Conservation (phyloP, 2,113 vertebrate species). For the Alaudala cheleensis region DNA sequence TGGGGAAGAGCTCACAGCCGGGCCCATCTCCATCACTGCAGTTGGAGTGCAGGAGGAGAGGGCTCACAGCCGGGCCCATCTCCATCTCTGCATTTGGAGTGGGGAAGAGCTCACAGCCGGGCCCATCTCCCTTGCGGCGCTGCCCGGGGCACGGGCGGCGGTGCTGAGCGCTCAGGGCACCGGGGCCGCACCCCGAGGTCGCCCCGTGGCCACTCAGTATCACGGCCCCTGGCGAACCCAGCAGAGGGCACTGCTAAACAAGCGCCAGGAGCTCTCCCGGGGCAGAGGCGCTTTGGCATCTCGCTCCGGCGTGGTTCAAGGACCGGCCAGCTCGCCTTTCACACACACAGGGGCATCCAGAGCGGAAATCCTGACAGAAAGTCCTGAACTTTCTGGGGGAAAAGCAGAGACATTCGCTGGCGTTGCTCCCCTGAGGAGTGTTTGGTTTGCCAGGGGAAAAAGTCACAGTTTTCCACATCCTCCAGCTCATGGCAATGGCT, state of each 20-base stretch:
- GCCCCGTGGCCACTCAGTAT: rapidly evolving
- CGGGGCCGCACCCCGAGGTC: not conserved
- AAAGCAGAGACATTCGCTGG: not conserved
- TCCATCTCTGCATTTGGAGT: not conserved
- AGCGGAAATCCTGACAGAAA: not conserved
- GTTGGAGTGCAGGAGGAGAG: no score
- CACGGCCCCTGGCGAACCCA: not conserved
- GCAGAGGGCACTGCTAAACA: not conserved
- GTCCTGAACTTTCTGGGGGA: not conserved
- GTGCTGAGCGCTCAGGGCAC: not conserved
- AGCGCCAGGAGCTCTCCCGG: not conserved
- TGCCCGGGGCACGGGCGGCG: rapidly evolving
- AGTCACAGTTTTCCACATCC: not conserved
- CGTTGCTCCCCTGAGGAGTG: not conserved
- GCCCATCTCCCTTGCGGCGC: not conserved
- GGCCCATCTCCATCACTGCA: not conserved
- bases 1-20: no score
- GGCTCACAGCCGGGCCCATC: no score
- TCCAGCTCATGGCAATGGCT: not conserved
- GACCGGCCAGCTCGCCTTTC: not conserved
- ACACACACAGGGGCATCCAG: not conserved
- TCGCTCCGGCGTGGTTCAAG: rapidly evolving
- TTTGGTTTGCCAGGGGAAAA: constrained; percentile 12
- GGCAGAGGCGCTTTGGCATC: rapidly evolving
- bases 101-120: not conserved